Evolutionary conservation across 2,888 invertebrate genomes (phyloP).

Genomic region (Campaea margaritaria): DNA sequence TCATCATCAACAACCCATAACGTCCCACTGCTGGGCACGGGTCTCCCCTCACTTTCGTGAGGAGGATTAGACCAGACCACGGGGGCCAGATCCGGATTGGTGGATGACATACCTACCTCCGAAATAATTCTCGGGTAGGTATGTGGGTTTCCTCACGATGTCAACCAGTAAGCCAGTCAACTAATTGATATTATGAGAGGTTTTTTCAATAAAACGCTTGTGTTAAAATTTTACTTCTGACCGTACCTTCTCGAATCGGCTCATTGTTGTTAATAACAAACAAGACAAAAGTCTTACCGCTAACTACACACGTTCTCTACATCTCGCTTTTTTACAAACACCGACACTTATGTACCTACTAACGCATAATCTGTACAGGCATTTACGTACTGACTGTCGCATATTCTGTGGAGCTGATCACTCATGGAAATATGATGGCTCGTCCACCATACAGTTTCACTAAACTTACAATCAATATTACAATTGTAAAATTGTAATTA

Average conservation of each 20-base stretch:
- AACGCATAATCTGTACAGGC: conserved; percentile 17
- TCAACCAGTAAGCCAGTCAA: too few species aligned
- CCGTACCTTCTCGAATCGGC: conserved; percentile 53
- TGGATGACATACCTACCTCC: too few species aligned
- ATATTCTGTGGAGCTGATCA: conserved; percentile 42
- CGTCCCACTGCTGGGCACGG: too few species aligned
- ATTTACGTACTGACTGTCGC: conserved; percentile 7
- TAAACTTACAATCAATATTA: not conserved
- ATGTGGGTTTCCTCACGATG: too few species aligned
- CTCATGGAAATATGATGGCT: conserved; percentile 54
- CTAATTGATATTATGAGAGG: too few species aligned
- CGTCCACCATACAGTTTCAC: conserved; percentile 29
- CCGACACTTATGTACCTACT: conserved; percentile 38
- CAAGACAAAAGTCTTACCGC: conserved; percentile 75
- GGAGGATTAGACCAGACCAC: too few species aligned
- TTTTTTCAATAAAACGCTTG: too few species aligned
- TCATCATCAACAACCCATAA: too few species aligned
- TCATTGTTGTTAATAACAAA: conserved; percentile 80
- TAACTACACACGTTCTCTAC: conserved; percentile 68
- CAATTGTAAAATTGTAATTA: not conserved
- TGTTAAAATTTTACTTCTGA: conserved; percentile 23
- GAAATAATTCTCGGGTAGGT: too few species aligned
- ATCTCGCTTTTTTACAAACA: conserved; percentile 52
- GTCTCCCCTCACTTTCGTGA: too few species aligned
- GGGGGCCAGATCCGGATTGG: too few species aligned